Evolutionary conservation across 2,888 invertebrate species (phyloP), one percentile per base, ranked within the genome.

Genomic region (Hedychridium roseum): DNA sequence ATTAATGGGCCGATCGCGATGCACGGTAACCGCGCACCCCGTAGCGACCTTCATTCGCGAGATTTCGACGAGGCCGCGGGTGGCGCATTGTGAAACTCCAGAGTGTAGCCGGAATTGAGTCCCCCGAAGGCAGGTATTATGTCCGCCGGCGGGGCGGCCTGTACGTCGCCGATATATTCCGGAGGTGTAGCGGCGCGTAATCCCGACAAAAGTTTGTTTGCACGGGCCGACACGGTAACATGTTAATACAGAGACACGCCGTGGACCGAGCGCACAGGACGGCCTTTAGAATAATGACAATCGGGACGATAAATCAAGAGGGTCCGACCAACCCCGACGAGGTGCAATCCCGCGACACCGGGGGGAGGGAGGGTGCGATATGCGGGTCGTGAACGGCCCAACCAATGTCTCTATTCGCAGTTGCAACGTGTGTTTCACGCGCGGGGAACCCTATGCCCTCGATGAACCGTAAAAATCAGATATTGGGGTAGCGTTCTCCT

Each of bases 321-420:
- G 71, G 70, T 66, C 60, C 50, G 45, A 14, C 23, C 23, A 17
- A 17, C 34, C n/a, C 16, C 34, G 26, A 27, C 41, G 39, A 30
- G 28, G n/a, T n/a, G n/a, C n/a, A n/a, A n/a, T n/a, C n/a, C n/a
- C n/a, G n/a, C 16, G 38, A 21, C 17, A 23, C 17, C 16, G 14
- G 12, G 43, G 54, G 21, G 28, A 42, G 23, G 47, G 54, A 50
- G 68, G 66, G 64, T 60, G 50, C 54, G 57, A 60, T 61, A 60
- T 58, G 62, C 64, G 66, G 61, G 60, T 60, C 51, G 61, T 60
- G 47, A 37, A 37, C 56, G 50, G 53, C 60, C 63, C 70, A 71
- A 74, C 74, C 73, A 74, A 74, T 74, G 74, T 74, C 74, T 74
- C 71, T 73, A 73, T 74, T 70, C 69, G n/a, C n/a, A 59, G 60